These are phyloP conservation scores for Philhelius pedissequus DNA, from an alignment of 2,888 invertebrate species.

Conservation along the genomic window DNA sequence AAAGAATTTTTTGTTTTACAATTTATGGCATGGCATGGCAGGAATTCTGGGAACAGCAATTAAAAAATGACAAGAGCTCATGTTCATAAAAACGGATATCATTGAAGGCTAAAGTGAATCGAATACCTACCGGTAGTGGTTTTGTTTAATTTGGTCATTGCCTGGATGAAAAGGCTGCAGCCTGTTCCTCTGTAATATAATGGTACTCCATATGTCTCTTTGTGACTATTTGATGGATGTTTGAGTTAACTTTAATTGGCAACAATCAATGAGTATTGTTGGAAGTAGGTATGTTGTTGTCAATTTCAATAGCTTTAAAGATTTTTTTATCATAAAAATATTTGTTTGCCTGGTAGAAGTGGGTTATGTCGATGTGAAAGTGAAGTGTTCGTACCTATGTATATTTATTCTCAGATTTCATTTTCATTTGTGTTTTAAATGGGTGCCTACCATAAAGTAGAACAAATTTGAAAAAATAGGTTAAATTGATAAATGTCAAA, in stretches of 20 bases:
- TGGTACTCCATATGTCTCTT: neutral
- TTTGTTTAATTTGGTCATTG: neutral
- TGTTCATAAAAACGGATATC: neutral
- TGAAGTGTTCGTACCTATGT: no score
- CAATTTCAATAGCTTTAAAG: neutral
- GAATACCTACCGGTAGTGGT: neutral
- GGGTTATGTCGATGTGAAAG: no score
- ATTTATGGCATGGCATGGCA: neutral
- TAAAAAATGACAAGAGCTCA: neutral
- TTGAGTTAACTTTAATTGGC: constrained; percentile 3
- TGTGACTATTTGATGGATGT: neutral
- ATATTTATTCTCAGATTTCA: no score
- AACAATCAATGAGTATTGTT: neutral
- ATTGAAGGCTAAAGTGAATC: constrained; percentile 8
- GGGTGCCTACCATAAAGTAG: no score
- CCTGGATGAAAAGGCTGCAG: neutral
- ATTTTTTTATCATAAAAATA: no score
- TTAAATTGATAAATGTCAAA: no score
- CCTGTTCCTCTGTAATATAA: neutral
- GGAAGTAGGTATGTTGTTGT: neutral
- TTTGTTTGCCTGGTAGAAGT: no score
- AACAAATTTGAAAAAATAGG: no score
- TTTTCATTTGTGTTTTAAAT: no score
- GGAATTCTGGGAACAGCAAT: neutral
- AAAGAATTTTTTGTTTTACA: neutral